Percentiles rank a stretch among this genome's conserved stretches.
Conservation (phyloP, 1,140 invertebrate genomes). For the Aphaenogaster ashmeadi region DNA sequence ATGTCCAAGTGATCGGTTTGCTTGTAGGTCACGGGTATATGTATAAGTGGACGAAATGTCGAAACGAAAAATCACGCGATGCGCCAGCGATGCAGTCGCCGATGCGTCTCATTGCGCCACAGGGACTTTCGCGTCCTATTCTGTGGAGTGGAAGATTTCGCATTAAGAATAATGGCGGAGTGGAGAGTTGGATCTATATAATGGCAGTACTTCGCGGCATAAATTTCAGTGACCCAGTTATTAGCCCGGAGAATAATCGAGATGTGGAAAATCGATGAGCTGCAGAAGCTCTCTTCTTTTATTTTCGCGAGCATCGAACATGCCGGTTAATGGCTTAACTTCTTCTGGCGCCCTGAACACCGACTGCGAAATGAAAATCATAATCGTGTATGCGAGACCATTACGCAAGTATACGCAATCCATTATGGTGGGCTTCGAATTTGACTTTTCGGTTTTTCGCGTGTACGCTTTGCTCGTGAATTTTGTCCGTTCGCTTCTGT, state of each 20-base stretch:
- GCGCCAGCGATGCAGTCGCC: constrained; percentile 24
- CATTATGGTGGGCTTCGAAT: neutral
- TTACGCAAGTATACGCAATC: neutral
- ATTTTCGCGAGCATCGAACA: neutral
- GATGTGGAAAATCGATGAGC: constrained; percentile 62
- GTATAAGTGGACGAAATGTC: neutral
- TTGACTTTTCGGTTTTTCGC: neutral
- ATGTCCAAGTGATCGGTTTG: constrained; percentile 59
- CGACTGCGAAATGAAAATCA: constrained; percentile 11
- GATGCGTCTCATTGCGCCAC: constrained; percentile 28
- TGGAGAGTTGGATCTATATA: constrained; percentile 54
- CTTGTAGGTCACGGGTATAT: constrained; percentile 44
- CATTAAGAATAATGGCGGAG: constrained; percentile 58
- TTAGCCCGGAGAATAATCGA: constrained; percentile 58
- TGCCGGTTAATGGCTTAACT: constrained; percentile 39
- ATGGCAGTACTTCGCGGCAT: constrained; percentile 34
- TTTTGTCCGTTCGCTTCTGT: neutral
- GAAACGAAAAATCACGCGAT: constrained; percentile 32
- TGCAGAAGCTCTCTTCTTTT: constrained; percentile 12
- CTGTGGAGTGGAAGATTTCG: constrained; percentile 38
- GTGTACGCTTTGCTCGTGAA: neutral
- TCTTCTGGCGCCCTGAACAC: neutral
- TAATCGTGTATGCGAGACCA: neutral
- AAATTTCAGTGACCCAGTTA: constrained; percentile 67
- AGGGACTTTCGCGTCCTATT: constrained; percentile 6